Base-by-base conservation (phyloP, 2,888 invertebrate species). In the Macrophya annulata region DNA sequence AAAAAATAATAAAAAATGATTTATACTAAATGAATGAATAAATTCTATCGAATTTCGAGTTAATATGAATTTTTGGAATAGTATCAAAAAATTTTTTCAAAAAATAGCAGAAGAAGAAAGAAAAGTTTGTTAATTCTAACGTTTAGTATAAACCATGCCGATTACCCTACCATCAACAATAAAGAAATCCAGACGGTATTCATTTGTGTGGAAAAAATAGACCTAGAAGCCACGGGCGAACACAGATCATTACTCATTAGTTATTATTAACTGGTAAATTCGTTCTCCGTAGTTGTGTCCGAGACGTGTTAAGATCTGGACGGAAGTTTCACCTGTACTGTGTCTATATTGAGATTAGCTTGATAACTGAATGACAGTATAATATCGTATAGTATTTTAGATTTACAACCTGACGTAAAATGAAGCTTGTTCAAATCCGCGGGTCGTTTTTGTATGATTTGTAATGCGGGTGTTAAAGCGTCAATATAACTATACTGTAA, bases 191-290 rank as follows among this genome's bases (percentile, higher is more conserved):
- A 12, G 45, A 45, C 45, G 68, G 68, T 5, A 8, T 68, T 68
- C 31, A 68, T 68, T 68, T 68, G 68, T 37, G 68, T 68, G 37
- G 5, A 37, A 68, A 68, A 68, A 68, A 68, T 68, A 77, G 77
- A 77, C n/a, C 45, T 31, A 77, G 31, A 31, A 31, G 12, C 15
- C 21, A 9, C 21, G 45, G 37, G 31, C 17, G 31, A 68, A 17
- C 68, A 37, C 25, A 8, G 68, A 68, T 68, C 55, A 55, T 51
- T 31, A 51, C 77, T 77, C 77, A 37, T 55, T 51, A 51, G 77
- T 51, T 77, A 77, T 77, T 77, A 77, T 77, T 77, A 77, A 77
- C 77, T 31, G 25, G 31, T 45, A 74, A 43, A 77, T 48, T 77
- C 55, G 43, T 51, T 77, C 17, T 9, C 5, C 12, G 45, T 43